These are phyloP conservation scores for Cladopsammia gracilis DNA, from an alignment of 64 coral and sea anemone genomes.

Conservation along the genomic window DNA sequence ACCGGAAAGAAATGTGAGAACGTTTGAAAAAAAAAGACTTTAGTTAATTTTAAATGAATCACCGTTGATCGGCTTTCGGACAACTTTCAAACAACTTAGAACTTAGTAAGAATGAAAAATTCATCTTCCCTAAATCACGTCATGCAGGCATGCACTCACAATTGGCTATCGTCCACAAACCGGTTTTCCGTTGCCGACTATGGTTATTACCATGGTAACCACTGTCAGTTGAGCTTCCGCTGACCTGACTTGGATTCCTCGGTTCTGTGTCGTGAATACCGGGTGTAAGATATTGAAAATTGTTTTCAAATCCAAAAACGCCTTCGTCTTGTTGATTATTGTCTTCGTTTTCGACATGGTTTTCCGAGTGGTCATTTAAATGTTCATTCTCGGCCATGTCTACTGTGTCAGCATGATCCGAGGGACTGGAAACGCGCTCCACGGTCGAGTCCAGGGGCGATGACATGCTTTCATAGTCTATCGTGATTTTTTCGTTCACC, in stretches of 20 bases:
- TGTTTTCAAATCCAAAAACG: constrained; percentile 89
- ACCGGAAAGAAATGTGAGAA: too few relatives aligned
- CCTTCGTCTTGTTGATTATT: constrained; percentile 61
- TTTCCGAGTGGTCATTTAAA: constrained; percentile 22
- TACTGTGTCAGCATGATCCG: constrained; percentile 22
- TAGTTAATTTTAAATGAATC: too few relatives aligned
- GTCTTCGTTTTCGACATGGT: constrained; percentile 53
- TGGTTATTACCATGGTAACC: constrained; percentile 91
- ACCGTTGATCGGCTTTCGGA: too few relatives aligned
- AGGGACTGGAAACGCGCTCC: constrained; percentile 55
- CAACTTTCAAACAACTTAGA: too few relatives aligned
- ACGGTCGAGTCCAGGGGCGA: constrained; percentile 71
- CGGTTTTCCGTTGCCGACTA: constrained; percentile 81
- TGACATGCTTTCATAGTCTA: constrained; percentile 70
- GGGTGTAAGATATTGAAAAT: constrained; percentile 79
- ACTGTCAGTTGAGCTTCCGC: constrained; percentile 91
- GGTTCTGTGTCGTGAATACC: constrained; percentile 59
- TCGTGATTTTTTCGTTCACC: constrained; percentile 13
- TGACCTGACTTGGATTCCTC: constrained; percentile 89
- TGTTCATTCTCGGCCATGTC: neutral
- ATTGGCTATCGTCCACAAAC: constrained; percentile 78
- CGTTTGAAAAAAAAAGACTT: too few relatives aligned
- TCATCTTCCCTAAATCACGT: neutral
- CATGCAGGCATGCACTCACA: constrained; percentile 74
- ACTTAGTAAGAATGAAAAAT: too few relatives aligned